Conservation (phyloP, 2,113 vertebrate genomes). For the Gymnorhina tibicen region DNA sequence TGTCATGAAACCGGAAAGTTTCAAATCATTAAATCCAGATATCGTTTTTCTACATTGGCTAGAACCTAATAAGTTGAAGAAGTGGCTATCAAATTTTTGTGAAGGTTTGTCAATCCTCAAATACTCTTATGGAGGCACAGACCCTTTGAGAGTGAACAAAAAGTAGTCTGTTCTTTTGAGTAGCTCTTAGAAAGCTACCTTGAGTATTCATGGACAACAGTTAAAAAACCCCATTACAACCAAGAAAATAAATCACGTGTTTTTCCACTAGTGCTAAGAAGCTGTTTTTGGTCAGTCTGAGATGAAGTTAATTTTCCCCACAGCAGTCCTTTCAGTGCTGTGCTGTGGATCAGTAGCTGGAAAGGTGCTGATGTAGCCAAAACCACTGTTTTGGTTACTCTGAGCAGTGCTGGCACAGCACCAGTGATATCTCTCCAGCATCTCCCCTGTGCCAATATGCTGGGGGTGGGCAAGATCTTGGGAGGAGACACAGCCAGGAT, state of each 20-base stretch:
- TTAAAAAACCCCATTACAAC: background rate
- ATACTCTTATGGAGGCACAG: background rate
- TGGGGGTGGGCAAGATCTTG: background rate
- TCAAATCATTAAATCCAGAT: background rate
- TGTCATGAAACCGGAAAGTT: background rate
- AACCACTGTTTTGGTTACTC: background rate
- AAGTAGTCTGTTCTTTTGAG: background rate
- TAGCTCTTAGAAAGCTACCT: background rate
- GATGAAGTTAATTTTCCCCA: background rate
- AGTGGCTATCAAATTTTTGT: background rate
- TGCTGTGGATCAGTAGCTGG: background rate
- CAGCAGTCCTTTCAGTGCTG: background rate
- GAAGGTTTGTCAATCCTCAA: background rate
- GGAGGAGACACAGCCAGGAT: background rate
- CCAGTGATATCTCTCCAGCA: background rate
- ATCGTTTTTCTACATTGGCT: fast-evolving
- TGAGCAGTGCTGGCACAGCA: background rate
- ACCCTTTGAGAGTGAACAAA: background rate
- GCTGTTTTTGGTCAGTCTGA: background rate
- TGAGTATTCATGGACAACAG: background rate
- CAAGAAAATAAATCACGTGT: fast-evolving
- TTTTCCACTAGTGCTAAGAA: background rate
- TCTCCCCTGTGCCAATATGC: fast-evolving
- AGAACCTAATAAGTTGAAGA: background rate
- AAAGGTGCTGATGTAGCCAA: background rate